A percentile compares a stretch with the other conserved stretches of the same genome.
Evolutionary conservation across 2,113 vertebrate species (phyloP).

Genomic region (Scalopus aquaticus): DNA sequence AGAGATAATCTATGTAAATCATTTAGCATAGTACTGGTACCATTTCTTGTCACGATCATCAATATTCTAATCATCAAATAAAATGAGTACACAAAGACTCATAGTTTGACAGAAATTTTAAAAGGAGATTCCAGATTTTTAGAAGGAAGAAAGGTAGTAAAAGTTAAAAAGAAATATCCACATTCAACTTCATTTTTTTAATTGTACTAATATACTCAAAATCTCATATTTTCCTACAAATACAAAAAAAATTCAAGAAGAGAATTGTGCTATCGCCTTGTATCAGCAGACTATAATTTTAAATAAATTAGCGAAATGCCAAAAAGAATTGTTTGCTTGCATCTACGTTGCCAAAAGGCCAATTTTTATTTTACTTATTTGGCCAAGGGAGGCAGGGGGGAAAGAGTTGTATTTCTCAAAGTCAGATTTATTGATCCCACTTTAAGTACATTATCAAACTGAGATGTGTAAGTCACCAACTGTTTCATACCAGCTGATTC

Average conservation of each 20-base stretch:
- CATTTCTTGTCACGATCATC: not conserved
- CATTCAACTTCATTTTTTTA: not conserved
- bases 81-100: not conserved
- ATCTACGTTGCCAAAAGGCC: slow-evolving; percentile 45
- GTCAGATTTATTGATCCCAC: slow-evolving; percentile 82
- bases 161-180: not conserved
- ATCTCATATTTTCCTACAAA: not conserved
- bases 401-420: slow-evolving; percentile 78
- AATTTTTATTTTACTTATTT: slow-evolving; percentile 66
- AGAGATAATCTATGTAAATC: not conserved
- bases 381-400: not conserved
- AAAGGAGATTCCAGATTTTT: not conserved
- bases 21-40: not conserved
- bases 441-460: slow-evolving; percentile 77
- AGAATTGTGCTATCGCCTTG: not conserved
- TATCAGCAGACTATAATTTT: not conserved
- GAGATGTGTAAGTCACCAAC: slow-evolving; percentile 75
- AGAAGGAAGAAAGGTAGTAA: not conserved
- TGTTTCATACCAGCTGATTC: slow-evolving; percentile 74
- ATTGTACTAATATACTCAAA: not conserved
- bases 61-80: not conserved
- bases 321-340: slow-evolving; percentile 60
- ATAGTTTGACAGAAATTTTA: not conserved
- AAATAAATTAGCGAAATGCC: slow-evolving; percentile 52
- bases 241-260: not conserved